Evolutionary conservation across 2,113 vertebrate genomes (phyloP), one percentile per base, ranked within the genome.

Genomic region (Syrmaticus mikado): DNA sequence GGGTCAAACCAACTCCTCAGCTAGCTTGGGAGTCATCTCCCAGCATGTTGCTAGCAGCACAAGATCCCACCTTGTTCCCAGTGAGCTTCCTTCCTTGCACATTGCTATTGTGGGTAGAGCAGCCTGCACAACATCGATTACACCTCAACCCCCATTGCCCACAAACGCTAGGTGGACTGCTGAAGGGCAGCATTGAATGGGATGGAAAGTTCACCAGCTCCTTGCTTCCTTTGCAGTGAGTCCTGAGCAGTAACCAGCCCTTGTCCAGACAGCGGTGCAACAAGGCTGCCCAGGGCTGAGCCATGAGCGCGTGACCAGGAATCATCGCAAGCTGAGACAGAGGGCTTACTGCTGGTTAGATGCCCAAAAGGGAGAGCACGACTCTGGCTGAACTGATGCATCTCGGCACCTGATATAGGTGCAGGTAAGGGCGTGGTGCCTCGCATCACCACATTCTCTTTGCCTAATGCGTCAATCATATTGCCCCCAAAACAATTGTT

Each of bases 321-420:
- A n/a, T 41, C 41, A 25, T 70, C 1, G 1, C 19, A 41, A 57
- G 38, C 50, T 1, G 1, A 14, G 1, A 65, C 4, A 72, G 58
- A 77, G 30, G 58, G 78, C 74, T 71, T 65, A 50, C 83, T 72
- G 25, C 72, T 80, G 41, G 57, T 57, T 95, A 94, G 72, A 96
- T 96, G 89, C 77, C 77, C 5, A 2, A 52, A 34, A 70, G 41
- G 65, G 60, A 93, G 73, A 80, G 75, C 72, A 72, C 67, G 60
- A 13, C 70, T 72, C 43, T 85, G 60, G 74, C 91, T 96, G 95
- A 96, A 58, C 95, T 43, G 81, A 95, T 96, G 95, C 83, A 77
- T 94, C 92, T 75, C 32, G 28, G 92, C 85, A 96, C 89, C 32
- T 94, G 90, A 85, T 80, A 94, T 52, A 87, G 62, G 53, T 90